Percentiles rank a stretch among this genome's conserved stretches.
Evolutionary conservation across 23 tunicate genomes (phyloP).

Genomic region (Trididemnum nubilum): DNA sequence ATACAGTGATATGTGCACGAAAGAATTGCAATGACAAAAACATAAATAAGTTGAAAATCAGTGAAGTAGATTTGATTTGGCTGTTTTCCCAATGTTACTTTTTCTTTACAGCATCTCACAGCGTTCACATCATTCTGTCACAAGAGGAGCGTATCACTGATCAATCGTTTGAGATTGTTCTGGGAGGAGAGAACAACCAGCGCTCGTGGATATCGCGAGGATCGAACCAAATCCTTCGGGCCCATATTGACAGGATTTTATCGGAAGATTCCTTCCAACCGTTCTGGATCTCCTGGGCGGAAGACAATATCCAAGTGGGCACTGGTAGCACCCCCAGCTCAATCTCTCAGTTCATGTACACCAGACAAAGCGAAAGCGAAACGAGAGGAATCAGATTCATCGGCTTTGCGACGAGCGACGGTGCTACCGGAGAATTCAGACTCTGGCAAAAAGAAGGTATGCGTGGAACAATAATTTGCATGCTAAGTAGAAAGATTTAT

Average conservation of each 20-base stretch:
- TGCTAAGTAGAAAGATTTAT: too few species aligned
- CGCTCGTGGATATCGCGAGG: conserved; percentile 74
- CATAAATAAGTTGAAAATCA: too few species aligned
- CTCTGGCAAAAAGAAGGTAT: conserved; percentile 78
- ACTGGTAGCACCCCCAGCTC: conserved; percentile 40
- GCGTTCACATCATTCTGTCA: conserved; percentile 61
- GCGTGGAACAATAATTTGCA: too few species aligned
- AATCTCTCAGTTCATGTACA: conserved; percentile 58
- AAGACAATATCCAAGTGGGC: conserved; percentile 72
- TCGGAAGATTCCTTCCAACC: conserved; percentile 55
- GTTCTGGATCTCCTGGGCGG: conserved; percentile 93
- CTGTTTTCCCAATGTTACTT: neutral
- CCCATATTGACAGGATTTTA: conserved; percentile 59
- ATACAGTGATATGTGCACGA: too few species aligned
- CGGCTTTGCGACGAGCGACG: conserved; percentile 83
- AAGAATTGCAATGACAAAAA: too few species aligned
- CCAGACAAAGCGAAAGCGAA: conserved; percentile 28
- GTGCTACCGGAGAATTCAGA: conserved; percentile 68
- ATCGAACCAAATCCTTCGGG: conserved; percentile 42
- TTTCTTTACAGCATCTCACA: conserved; percentile 33
- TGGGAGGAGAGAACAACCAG: conserved; percentile 68
- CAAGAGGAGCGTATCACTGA: conserved; percentile 35
- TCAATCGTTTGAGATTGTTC: conserved; percentile 66
- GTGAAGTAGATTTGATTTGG: too few species aligned
- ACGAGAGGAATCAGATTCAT: conserved; percentile 35